These are phyloP conservation scores for Zaprionus ghesquierei DNA, from an alignment of 1,140 invertebrate species.

Conservation along the genomic window DNA sequence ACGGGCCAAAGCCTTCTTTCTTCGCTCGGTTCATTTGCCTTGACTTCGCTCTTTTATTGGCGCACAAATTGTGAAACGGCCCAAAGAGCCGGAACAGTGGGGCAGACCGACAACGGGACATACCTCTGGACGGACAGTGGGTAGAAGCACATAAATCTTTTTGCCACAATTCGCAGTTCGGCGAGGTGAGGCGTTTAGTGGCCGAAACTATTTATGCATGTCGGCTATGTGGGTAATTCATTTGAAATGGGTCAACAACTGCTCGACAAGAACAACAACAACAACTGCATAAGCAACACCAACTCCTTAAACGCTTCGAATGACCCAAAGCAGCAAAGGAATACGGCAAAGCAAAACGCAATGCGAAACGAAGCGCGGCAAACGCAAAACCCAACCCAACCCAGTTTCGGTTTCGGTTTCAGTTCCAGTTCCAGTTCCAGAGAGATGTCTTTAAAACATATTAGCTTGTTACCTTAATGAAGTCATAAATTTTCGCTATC, in stretches of 20 bases:
- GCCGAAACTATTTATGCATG: conserved; percentile 64
- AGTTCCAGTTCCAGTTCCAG: conserved; percentile 41
- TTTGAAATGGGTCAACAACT: conserved; percentile 80
- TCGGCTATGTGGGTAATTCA: conserved; percentile 62
- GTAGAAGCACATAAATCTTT: conserved; percentile 68
- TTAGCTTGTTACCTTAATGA: conserved; percentile 81
- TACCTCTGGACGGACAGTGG: not conserved
- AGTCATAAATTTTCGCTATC: conserved; percentile 80
- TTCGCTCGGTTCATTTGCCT: conserved; percentile 59
- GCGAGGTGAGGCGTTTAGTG: conserved; percentile 62
- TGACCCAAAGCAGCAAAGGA: conserved; percentile 51
- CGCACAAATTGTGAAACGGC: conserved; percentile 15
- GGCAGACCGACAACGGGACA: not conserved
- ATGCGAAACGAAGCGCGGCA: not conserved
- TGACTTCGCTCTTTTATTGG: conserved; percentile 48
- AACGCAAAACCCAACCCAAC: conserved; percentile 34
- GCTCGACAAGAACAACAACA: conserved; percentile 22
- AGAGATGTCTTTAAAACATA: conserved; percentile 69
- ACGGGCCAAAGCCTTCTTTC: conserved; percentile 49
- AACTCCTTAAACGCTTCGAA: conserved; percentile 77
- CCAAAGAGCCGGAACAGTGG: not conserved
- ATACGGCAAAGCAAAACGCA: too few relatives aligned
- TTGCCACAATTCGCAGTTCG: conserved; percentile 49
- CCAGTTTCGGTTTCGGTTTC: conserved; percentile 48
- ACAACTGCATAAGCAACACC: conserved; percentile 6